Base-by-base conservation (phyloP, 1,140 invertebrate species). In the Drosophila suzukii region DNA sequence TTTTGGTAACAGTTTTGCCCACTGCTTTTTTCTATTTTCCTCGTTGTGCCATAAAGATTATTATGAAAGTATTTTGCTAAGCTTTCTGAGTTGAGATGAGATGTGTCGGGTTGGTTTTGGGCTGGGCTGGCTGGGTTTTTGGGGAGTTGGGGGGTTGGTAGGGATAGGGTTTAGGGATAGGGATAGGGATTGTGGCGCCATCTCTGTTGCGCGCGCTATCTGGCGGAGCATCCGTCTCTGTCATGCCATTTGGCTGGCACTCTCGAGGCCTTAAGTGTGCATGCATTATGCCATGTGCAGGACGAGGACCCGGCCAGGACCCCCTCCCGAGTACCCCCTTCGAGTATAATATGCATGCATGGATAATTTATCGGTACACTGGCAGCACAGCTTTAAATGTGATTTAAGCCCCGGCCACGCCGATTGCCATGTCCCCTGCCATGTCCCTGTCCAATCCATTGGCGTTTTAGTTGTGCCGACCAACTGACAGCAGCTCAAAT, bases 31-130 rank as follows among this genome's bases (percentile, higher is more conserved):
- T 84, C 65, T 49, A 63, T 63, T 72, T 46, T 54, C 50, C 76
- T 75, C 75, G 80, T 71, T 77, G 66, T 78, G 66, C 78, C 83
- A 86, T 86, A 82, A 86, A 86, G 82, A 86, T 86, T 86, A 86
- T 86, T 86, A 86, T 86, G 78, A 88, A 88, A 86, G 83, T 82
- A 82, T 86, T 88, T 82, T 86, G 62, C 79, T 82, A 79, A 86
- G 82, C 82, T 85, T 75, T 78, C 41, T 44, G 53, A 66, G 61
- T 58, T 43, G 62, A 59, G 72, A 56, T 74, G 72, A 53, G 72
- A 55, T 66, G 60, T 50, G 34, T 32, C 43, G 74, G 41, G 30
- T 6, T 38, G 63, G 58, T 6, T 8, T 39, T 27, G 62, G 44
- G 20, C 38, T 36, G 62, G 44, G n/a, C 38, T 58, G 20, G 20